A percentile compares a stretch with the other conserved stretches of the same genome.
Evolutionary conservation across 1,140 invertebrate species (phyloP).

Genomic region (Drosophila truncata): DNA sequence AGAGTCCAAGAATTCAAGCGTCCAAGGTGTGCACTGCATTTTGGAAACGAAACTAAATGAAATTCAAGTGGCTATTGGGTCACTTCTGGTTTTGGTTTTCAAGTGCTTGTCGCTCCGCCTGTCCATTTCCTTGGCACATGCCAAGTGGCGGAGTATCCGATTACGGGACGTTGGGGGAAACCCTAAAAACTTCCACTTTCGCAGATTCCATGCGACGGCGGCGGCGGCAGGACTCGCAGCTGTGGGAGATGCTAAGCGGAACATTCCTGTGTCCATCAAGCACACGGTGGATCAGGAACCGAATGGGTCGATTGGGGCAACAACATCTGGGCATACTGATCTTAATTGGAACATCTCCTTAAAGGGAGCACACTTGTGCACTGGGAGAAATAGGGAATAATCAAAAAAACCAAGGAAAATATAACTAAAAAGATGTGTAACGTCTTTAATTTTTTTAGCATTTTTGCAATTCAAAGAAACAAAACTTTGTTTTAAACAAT

Average conservation of each 20-base stretch:
- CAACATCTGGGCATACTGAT: conserved; percentile 67
- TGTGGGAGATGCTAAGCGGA: conserved; percentile 50
- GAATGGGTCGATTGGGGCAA: conserved; percentile 10
- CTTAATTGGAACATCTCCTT: conserved; percentile 67
- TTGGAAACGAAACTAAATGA: conserved; percentile 61
- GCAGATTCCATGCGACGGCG: conserved; percentile 32
- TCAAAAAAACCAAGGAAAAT: no score
- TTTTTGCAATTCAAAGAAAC: neutral
- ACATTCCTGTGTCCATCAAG: conserved; percentile 48
- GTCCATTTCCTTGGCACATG: conserved; percentile 81
- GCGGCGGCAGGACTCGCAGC: conserved; percentile 40
- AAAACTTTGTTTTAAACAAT: neutral
- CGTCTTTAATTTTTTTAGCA: no score
- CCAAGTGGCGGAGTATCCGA: conserved; percentile 65
- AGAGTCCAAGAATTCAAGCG: conserved; percentile 16
- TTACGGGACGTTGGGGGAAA: conserved; percentile 37
- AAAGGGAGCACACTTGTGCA: conserved; percentile 18
- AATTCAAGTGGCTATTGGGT: conserved; percentile 74
- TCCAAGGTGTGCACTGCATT: conserved; percentile 56
- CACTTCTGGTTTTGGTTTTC: conserved; percentile 77
- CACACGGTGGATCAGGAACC: conserved; percentile 39
- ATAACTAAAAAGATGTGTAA: no score
- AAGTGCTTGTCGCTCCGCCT: conserved; percentile 30
- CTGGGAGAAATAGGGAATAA: neutral
- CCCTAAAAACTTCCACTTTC: conserved; percentile 27